A percentile compares a stretch with the other conserved stretches of the same genome.
These are phyloP conservation scores for Thysanoteuthis rhombus DNA, from an alignment of 2,888 invertebrate species.

Conservation along the genomic window DNA sequence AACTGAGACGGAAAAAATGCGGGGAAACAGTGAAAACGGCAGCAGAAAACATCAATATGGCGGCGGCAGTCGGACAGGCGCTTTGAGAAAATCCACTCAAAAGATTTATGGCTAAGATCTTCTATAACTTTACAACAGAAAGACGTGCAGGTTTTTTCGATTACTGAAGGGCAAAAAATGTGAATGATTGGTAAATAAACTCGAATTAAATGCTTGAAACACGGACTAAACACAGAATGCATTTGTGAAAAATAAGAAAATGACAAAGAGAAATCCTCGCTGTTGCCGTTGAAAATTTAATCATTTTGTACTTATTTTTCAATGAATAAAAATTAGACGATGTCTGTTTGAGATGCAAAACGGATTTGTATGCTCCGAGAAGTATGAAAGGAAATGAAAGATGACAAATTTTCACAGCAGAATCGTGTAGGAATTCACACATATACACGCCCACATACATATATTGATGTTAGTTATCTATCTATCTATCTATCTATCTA, in stretches of 20 bases:
- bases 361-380: not conserved
- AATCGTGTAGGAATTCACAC: not conserved
- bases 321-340: not conserved
- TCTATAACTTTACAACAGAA: not conserved
- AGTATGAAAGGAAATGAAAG: not conserved
- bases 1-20: not conserved
- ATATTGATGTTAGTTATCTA: too few relatives aligned
- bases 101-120: not conserved
- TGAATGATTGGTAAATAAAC: not conserved
- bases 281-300: not conserved
- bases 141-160: not conserved
- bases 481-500: not conserved
- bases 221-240: not conserved
- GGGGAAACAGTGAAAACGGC: not conserved
- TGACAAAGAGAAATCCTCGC: not conserved
- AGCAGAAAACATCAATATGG: not conserved
- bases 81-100: not conserved
- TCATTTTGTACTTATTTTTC: not conserved
- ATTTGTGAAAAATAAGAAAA: not conserved
- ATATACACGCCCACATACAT: not conserved
- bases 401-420: not conserved
- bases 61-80: not conserved
- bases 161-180: not conserved
- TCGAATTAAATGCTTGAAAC: not conserved
- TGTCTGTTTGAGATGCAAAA: not conserved